Evolutionary conservation across 2,888 invertebrate genomes (phyloP), one percentile per base, ranked within the genome.

Genomic region (Cheilosia grossa): DNA sequence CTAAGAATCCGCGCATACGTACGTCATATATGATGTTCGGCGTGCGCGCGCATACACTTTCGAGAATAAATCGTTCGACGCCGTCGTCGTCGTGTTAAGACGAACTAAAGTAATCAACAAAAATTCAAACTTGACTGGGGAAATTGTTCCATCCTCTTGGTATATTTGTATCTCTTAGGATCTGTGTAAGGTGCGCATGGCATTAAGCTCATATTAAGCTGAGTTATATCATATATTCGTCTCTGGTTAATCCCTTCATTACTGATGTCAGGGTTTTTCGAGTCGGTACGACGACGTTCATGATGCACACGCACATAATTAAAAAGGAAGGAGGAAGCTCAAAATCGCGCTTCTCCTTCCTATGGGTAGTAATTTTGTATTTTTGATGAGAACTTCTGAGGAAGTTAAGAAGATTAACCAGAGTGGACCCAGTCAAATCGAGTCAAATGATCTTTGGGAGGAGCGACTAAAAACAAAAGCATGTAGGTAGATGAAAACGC

Each of bases 251-350:
- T 85, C 81, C 75, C 63, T 67, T 54, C 58, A 72, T 67, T 73
- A 73, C 58, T 58, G 80, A 61, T 85, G 66, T 72, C 54, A 49
- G 61, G 66, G 42, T 24, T 44, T 73, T 78, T n/a, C 24, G 42
- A 30, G 44, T 21, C 47, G 15, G 69, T 49, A 70, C 64, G 79
- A 70, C 70, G 66, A 82, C 77, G 82, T 40, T 66, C 70, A 49
- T 49, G 79, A 70, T 66, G 64, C 74, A 73, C 66, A 66, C 83
- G 74, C 64, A 73, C 64, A 73, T 70, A 70, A 74, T 74, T 70
- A 83, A 51, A 82, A 70, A 74, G 73, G 82, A 79, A 69, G 79
- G 79, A 83, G 61, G 79, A 83, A 80, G 66, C 69, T 69, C 64
- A 63, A 75, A 58, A 83, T 75, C 79, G 79, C 79, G 74, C 70